Conservation (phyloP, 2,888 invertebrate species). For the Tinea trinotella region DNA sequence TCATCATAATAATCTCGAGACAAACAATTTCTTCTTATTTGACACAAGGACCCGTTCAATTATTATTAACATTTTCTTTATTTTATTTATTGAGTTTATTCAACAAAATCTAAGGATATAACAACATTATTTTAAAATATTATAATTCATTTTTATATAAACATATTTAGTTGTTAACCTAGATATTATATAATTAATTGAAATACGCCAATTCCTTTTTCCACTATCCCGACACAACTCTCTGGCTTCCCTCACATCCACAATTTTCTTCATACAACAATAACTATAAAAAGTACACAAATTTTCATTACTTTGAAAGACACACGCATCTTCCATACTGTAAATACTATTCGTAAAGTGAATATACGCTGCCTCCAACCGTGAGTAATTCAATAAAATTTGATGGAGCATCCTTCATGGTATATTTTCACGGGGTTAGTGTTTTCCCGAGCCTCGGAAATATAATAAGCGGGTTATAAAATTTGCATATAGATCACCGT, state of each 20-base stretch:
- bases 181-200: too few species aligned
- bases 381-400: constrained; percentile 44
- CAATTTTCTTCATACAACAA: not conserved
- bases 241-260: not conserved
- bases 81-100: too few species aligned
- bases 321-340: not conserved
- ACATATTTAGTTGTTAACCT: too few species aligned
- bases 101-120: too few species aligned
- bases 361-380: not conserved
- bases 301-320: too few species aligned
- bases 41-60: not conserved
- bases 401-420: constrained; percentile 44
- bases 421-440: constrained; percentile 42
- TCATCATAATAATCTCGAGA: not conserved
- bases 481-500: constrained; percentile 69
- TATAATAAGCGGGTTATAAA: constrained; percentile 69
- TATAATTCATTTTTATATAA: too few species aligned
- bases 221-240: not conserved
- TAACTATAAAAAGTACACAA: too few species aligned
- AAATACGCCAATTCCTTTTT: too few species aligned
- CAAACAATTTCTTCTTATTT: not conserved
- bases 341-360: not conserved
- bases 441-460: constrained; percentile 48
- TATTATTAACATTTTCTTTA: not conserved
- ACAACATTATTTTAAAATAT: too few species aligned